phyloP scores from a whole-genome alignment of 2,888 invertebrate species.

The Acanthosepion lycidas region DNA sequence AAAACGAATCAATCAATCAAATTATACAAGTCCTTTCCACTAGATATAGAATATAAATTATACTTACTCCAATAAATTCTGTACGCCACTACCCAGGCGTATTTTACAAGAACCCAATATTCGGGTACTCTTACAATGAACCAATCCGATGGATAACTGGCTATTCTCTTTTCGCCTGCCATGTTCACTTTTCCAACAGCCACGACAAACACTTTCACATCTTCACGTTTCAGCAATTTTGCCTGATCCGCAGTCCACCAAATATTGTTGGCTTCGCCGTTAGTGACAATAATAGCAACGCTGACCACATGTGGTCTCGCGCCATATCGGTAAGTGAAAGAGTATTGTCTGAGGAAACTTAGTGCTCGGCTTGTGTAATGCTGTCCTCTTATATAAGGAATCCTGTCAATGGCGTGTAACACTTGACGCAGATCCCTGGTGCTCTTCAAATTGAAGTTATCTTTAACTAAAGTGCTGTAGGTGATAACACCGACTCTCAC shows the following conservation, averaged over 20 bases:
- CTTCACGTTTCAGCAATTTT: not conserved
- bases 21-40: no score
- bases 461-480: not conserved
- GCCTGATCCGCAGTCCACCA: not conserved
- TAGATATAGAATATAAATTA: no score
- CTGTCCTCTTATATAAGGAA: not conserved
- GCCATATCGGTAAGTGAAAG: not conserved
- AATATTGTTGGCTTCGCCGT: not conserved
- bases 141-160: not conserved
- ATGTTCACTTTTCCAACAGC: not conserved
- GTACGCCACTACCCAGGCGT: not conserved
- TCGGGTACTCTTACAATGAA: not conserved
- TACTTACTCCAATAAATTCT: slow-evolving; percentile 10
- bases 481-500: slow-evolving; percentile 34
- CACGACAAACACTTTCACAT: not conserved
- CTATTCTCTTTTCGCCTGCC: not conserved
- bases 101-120: not conserved
- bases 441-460: not conserved
- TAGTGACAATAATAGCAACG: not conserved
- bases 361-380: not conserved
- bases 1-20: no score
- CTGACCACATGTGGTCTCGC: not conserved
- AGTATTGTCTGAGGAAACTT: not conserved
- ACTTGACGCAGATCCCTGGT: not conserved
- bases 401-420: not conserved